Evolutionary conservation across 2,888 invertebrate species (phyloP), one percentile per base, ranked within the genome.

Genomic region (Philonicus albiceps): DNA sequence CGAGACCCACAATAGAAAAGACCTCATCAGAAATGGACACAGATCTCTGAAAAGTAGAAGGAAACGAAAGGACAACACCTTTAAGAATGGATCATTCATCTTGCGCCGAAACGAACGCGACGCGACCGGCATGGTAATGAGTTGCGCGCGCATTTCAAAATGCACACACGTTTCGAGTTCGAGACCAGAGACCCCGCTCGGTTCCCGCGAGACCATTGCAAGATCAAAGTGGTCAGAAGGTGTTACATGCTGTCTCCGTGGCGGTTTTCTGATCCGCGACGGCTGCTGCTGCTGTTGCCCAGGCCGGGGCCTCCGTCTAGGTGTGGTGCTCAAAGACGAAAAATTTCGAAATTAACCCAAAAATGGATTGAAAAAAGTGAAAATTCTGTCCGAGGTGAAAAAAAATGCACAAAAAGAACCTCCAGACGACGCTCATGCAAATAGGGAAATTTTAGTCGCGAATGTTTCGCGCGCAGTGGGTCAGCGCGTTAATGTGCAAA

Each of bases 21-120:
- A 83, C 34, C 84, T 73, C 84, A 84, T 84, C 84, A 84, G 40
- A 84, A 84, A 43, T 84, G 84, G 84, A 84, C 84, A 84, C 30
- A 64, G 64, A 27, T 8, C 84, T 84, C 40, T 40, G 2, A 43
- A 11, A 43, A 16, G 40, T 43, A 2, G 40, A 84, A 84, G 64
- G 72, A 84, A 84, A 84, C 40, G 43, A 73, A 72, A 84, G 84
- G 84, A 84, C 84, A 84, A 49, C 31, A 84, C 84, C 37, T 72
- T 43, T 22, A 64, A 81, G 81, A 81, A 55, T 81, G 64, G 81
- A 81, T 81, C 81, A 81, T 81, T 81, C 81, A 81, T 81, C 81
- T 81, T 81, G n/a, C 64, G 64, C 64, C 64, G 64, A 64, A 64
- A 64, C 64, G 55, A 64, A 53, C 7, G 74, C 55, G 81, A 64